Conservation (phyloP, 2,888 invertebrate genomes). For the Odontocolon sp. region DNA sequence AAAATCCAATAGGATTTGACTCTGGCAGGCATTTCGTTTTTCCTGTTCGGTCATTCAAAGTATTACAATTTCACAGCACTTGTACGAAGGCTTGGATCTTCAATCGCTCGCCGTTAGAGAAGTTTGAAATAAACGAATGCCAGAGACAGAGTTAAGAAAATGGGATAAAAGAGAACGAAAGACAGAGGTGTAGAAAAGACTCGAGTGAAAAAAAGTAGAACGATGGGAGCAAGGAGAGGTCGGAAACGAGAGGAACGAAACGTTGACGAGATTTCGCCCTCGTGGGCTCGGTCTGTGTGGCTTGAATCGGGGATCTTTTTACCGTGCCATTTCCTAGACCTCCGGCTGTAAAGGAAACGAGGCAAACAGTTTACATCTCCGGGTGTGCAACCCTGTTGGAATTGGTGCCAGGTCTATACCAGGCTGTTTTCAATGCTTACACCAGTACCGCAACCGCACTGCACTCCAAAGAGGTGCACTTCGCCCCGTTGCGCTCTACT, state of each 20-base stretch:
- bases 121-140: neutral
- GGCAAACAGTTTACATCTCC: constrained; percentile 74
- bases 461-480: constrained; percentile 11
- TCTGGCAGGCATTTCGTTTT: constrained; percentile 3
- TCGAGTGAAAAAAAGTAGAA: constrained; percentile 2
- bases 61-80: neutral
- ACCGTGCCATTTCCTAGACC: constrained; percentile 68
- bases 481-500: constrained; percentile 53
- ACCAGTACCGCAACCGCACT: neutral
- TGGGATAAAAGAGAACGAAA: neutral
- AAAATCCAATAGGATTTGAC: constrained; percentile 15
- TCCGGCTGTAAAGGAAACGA: constrained; percentile 67
- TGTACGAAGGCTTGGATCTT: neutral
- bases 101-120: constrained; percentile 2
- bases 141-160: constrained; percentile 13
- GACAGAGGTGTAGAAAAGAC: neutral
- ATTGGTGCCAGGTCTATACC: constrained; percentile 43
- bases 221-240: constrained; percentile 19
- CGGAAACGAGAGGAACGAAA: constrained; percentile 7
- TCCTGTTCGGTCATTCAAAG: neutral
- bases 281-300: neutral
- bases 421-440: constrained; percentile 54
- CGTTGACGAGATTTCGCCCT: constrained; percentile 35
- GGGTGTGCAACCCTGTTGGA: constrained; percentile 57
- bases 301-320: constrained; percentile 48